Percentiles rank a stretch among this genome's conserved stretches.
phyloP scores from a whole-genome alignment of 1,140 invertebrate genomes.

The Holotrichia oblita region DNA sequence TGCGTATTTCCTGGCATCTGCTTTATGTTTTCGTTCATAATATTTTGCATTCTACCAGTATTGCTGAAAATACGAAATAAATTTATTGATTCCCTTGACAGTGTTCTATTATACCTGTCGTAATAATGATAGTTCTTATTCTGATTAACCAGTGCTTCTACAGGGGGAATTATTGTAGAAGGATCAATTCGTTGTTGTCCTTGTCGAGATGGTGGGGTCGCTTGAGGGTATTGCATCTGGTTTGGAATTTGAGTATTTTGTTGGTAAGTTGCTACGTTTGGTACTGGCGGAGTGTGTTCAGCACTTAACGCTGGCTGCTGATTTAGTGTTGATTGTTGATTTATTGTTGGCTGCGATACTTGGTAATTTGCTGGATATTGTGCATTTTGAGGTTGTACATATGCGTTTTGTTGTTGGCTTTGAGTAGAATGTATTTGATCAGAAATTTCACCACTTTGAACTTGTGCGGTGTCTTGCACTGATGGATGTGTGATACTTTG shows the following conservation, averaged over 20 bases:
- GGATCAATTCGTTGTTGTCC: background rate
- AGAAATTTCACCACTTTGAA: background rate
- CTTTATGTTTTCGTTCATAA: background rate
- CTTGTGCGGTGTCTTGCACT: background rate
- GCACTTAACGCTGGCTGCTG: background rate
- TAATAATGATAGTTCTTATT: conserved; percentile 13
- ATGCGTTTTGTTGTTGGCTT: conserved; percentile 18
- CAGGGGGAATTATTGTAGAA: background rate
- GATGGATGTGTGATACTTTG: background rate
- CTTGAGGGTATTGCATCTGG: background rate
- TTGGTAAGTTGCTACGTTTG: background rate
- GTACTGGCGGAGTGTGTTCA: background rate
- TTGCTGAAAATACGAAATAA: background rate
- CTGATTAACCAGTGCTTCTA: background rate
- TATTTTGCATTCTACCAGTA: conserved; percentile 21
- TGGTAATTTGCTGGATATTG: conserved; percentile 18
- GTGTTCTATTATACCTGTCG: background rate
- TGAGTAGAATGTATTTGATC: background rate
- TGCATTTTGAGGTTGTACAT: conserved; percentile 5
- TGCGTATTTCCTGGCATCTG: background rate
- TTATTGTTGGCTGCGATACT: background rate
- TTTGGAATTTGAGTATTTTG: background rate
- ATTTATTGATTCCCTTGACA: background rate
- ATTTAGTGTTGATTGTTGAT: background rate
- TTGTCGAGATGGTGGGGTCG: background rate